Base-by-base conservation (phyloP, 2,113 vertebrate genomes). In the Leucopternis melanops region DNA sequence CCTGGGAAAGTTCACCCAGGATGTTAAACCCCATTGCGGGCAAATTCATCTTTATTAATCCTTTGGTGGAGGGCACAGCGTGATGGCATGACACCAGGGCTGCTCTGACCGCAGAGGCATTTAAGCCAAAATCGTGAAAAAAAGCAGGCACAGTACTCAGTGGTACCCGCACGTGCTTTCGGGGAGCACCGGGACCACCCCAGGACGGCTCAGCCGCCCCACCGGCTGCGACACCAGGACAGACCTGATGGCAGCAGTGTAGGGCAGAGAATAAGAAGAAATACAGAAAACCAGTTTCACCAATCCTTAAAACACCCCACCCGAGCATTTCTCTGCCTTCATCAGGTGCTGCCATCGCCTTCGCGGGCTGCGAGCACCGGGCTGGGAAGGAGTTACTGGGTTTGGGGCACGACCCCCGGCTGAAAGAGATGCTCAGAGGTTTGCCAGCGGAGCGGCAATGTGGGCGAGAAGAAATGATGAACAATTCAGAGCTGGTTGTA, bases 181-280 rank as follows among this genome's bases (percentile, higher is more conserved):
- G 5, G 55, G 78, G 50, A 72, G 72, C 72, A 20, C 20, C 2
- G 9, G 44, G n/a, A n/a, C 31, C 27, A 45, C 23, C 13, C 21
- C 0, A 0, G 25, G 17, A 14, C 2, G 2, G 32, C 26, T 17
- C 0, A 0, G 22, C 3, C 6, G 2, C 45, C 36, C 45, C 13
- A 2, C 6, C 1, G 5, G 40, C 69, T 92, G 92, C 25, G 19
- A 38, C 90, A 58, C 72, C 87, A 16, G 72, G 45, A 36, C 58
- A 83, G 67, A 14, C 89, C 93, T 88, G 87, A 10, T 77, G 85
- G 92, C 73, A 96, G 94, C 90, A 91, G 78, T 55, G 61, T 42
- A 96, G 92, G 88, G 57, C 92, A 85, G 65, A 85, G 81, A 89
- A 84, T 44, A 81, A 74, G 50, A 57, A 40, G 27, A 62, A 52